phyloP scores from a whole-genome alignment of 2,797 vertebrate genomes.

The Myioborus miniatus region DNA sequence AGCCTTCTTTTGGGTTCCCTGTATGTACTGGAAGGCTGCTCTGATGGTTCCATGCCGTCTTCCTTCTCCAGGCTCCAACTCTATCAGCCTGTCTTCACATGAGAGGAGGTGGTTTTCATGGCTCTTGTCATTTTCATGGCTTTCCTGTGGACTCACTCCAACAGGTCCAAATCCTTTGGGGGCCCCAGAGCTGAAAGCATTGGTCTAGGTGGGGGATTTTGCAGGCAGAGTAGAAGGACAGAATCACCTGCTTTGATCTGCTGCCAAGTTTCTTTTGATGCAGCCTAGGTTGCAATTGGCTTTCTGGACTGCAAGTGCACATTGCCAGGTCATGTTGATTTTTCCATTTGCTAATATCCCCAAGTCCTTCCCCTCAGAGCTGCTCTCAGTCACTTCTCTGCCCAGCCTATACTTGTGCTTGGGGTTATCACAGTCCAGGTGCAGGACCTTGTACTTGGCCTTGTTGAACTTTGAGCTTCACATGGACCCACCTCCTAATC shows the following conservation, averaged over 20 bases:
- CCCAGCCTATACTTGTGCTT: neutral
- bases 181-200: neutral
- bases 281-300: too few species aligned
- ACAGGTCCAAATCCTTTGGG: neutral
- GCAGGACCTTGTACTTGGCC: neutral
- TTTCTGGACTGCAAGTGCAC: neutral
- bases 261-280: neutral
- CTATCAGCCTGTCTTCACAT: neutral
- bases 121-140: neutral
- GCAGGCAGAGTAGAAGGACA: neutral
- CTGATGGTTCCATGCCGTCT: neutral
- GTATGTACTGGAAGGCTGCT: neutral
- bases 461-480: neutral
- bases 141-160: neutral
- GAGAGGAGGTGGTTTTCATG: neutral
- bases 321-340: neutral
- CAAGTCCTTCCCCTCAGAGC: neutral
- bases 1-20: neutral
- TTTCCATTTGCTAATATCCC: rapidly evolving
- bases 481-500: neutral
- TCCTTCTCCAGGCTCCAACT: neutral
- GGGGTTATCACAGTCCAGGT: neutral
- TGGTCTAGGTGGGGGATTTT: neutral
- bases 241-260: rapidly evolving
- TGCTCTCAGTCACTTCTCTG: neutral